phyloP scores from a whole-genome alignment of 2,113 vertebrate genomes.

The Capra hircus region DNA sequence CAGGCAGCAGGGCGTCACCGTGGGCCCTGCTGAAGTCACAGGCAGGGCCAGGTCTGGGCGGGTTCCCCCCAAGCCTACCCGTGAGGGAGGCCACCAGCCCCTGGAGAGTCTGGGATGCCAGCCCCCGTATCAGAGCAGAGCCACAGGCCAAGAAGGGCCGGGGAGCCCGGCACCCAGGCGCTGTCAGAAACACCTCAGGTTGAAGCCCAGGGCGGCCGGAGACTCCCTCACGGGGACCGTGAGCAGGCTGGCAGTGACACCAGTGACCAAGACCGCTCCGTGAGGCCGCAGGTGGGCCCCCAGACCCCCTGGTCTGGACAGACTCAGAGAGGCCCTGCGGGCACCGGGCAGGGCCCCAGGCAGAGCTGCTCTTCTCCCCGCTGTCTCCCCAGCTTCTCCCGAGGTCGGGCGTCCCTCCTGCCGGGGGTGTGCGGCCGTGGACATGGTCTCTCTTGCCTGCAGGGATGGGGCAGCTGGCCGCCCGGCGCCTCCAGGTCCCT shows the following conservation, averaged over 20 bases:
- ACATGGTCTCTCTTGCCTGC: conserved; percentile 63
- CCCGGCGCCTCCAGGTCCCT: conserved; percentile 74
- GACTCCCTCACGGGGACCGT: conserved; percentile 97
- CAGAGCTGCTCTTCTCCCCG: conserved; percentile 90
- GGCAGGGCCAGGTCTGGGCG: not conserved
- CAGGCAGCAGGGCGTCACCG: not conserved
- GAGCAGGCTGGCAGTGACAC: conserved; percentile 95
- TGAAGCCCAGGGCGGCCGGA: conserved; percentile 95
- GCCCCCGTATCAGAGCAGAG: not conserved
- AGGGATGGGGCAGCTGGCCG: conserved; percentile 71
- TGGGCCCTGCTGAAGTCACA: rapidly evolving
- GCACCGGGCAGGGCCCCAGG: conserved; percentile 83
- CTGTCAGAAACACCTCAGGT: conserved; percentile 90
- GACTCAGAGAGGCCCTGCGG: conserved; percentile 82
- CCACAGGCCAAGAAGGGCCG: not conserved
- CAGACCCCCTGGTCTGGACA: conserved; percentile 91
- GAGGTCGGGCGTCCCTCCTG: conserved; percentile 33
- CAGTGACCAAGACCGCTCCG: conserved; percentile 97
- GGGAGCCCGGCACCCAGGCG: rapidly evolving
- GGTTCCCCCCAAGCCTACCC: not conserved
- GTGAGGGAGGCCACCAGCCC: not conserved
- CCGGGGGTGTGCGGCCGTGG: rapidly evolving
- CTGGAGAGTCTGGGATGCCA: rapidly evolving
- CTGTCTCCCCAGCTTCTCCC: conserved; percentile 71
- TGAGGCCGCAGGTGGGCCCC: conserved; percentile 93